These are phyloP conservation scores for Solea solea DNA, from an alignment of 2,113 vertebrate species.

Conservation along the genomic window DNA sequence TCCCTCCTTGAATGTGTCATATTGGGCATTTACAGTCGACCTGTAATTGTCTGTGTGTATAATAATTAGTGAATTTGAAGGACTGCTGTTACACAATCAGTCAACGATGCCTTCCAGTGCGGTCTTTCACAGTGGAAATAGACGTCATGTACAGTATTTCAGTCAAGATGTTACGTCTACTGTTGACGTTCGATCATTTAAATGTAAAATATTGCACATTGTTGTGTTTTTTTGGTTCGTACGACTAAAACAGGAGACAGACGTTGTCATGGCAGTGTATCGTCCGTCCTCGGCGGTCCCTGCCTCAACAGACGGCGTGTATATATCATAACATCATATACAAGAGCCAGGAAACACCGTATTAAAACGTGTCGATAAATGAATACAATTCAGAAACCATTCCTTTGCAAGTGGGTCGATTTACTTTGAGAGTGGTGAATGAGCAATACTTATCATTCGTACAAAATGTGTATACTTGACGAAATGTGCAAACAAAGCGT, in stretches of 20 bases:
- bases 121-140: constrained; percentile 35
- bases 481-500: constrained; percentile 87
- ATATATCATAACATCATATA: background rate
- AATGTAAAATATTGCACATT: constrained; percentile 8
- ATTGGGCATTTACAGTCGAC: constrained; percentile 19
- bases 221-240: background rate
- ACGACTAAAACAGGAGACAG: constrained; percentile 22
- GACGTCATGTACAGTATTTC: background rate
- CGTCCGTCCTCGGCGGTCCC: background rate
- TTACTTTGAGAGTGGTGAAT: constrained; percentile 70
- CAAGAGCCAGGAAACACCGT: constrained; percentile 10
- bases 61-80: background rate
- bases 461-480: constrained; percentile 74
- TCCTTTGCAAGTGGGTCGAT: constrained; percentile 68
- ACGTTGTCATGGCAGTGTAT: constrained; percentile 4
- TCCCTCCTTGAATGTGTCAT: constrained; percentile 3
- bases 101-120: constrained; percentile 17
- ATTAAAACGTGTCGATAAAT: too few relatives aligned
- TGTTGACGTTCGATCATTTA: constrained; percentile 17
- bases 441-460: constrained; percentile 77
- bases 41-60: background rate
- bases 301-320: background rate
- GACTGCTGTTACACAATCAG: background rate
- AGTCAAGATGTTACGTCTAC: background rate
- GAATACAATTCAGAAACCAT: constrained; percentile 55